Evolutionary conservation across 64 coral and sea anemone species (phyloP).

Genomic region (Pocillopora damicornis): DNA sequence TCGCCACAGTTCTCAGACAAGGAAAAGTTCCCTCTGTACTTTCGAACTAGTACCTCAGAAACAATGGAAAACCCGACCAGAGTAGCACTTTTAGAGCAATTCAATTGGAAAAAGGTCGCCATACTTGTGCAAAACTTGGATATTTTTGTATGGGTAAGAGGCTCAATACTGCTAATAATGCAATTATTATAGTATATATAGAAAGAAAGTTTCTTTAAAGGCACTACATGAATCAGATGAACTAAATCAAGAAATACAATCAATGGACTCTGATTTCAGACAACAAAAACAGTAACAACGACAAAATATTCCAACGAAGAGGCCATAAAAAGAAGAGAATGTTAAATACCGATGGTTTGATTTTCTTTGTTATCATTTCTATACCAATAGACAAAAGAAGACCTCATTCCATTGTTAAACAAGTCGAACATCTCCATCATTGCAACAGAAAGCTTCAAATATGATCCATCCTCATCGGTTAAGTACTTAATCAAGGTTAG

Average conservation of each 20-base stretch:
- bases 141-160: constrained; percentile 53
- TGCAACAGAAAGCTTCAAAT: constrained; percentile 41
- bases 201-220: too few species aligned
- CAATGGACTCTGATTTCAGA: too few species aligned
- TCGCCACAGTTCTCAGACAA: constrained; percentile 64
- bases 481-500: constrained; percentile 52
- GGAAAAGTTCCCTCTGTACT: constrained; percentile 53
- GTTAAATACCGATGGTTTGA: neutral
- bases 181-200: too few species aligned
- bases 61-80: constrained; percentile 63
- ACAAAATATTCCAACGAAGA: too few species aligned
- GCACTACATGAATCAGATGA: neutral
- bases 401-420: constrained; percentile 28
- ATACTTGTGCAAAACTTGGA: constrained; percentile 46
- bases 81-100: constrained; percentile 44
- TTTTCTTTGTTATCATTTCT: neutral
- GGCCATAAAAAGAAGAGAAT: neutral
- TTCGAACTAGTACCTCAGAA: constrained; percentile 58
- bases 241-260: too few species aligned
- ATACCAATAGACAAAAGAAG: constrained; percentile 51
- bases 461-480: constrained; percentile 37
- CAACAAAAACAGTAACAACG: too few species aligned
- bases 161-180: neutral
- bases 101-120: constrained; percentile 59
- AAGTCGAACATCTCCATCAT: constrained; percentile 46